Conservation (phyloP, 2,888 invertebrate species). For the Tuta absoluta region DNA sequence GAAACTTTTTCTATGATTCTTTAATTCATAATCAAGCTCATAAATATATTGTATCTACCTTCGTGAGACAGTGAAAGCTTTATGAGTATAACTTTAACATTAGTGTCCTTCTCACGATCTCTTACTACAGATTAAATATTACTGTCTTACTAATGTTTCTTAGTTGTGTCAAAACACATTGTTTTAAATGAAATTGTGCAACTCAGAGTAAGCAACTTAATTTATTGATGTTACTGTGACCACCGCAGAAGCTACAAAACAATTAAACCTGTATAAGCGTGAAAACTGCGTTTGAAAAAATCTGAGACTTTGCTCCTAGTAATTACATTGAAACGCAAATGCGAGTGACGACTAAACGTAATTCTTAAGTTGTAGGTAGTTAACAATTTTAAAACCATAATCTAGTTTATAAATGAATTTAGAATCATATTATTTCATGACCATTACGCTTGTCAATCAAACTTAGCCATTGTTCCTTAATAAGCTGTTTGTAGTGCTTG, state of each 20-base stretch:
- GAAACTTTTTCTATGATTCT: too few species aligned
- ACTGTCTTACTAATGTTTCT: constrained; percentile 44
- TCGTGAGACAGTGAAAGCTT: constrained; percentile 70
- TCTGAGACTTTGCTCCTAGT: not conserved
- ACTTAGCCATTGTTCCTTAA: not conserved
- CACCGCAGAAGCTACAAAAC: constrained; percentile 8
- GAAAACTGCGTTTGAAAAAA: not conserved
- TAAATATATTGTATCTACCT: constrained; percentile 25
- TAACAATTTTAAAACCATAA: not conserved
- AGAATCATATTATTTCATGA: not conserved
- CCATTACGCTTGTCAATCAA: constrained; percentile 12
- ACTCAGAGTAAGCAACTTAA: constrained; percentile 11
- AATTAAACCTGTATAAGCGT: constrained; percentile 14
- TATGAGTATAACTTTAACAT: constrained; percentile 45
- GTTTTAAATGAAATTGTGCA: constrained; percentile 27
- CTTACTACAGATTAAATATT: constrained; percentile 47
- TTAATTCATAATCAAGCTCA: not conserved
- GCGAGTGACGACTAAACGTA: too few species aligned
- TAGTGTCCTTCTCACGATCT: constrained; percentile 65
- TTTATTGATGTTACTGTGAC: not conserved
- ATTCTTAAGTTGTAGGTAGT: too few species aligned
- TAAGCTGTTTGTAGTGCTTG: constrained; percentile 12
- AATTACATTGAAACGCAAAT: too few species aligned
- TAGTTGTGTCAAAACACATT: constrained; percentile 31
- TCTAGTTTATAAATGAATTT: not conserved